Percentiles rank a stretch among this genome's conserved stretches.
These are phyloP conservation scores for Vollenhovia emeryi DNA, from an alignment of 1,140 invertebrate species.

Conservation along the genomic window DNA sequence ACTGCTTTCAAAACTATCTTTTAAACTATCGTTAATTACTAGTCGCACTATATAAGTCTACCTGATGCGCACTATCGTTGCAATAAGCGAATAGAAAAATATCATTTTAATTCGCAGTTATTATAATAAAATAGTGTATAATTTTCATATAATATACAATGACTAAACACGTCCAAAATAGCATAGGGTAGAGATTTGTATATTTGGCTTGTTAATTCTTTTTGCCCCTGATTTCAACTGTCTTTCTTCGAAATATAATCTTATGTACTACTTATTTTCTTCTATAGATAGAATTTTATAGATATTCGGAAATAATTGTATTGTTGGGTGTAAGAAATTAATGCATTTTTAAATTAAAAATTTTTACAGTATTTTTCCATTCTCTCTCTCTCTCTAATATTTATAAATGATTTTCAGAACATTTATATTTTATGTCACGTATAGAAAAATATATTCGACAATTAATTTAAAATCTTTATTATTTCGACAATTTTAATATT, in stretches of 20 bases:
- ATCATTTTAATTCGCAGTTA: constrained; percentile 21
- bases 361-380: neutral
- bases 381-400: neutral
- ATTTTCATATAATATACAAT: neutral
- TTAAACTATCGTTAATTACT: constrained; percentile 24
- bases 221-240: neutral
- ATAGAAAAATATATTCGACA: neutral
- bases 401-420: neutral
- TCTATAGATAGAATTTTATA: neutral
- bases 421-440: constrained; percentile 30
- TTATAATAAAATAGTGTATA: constrained; percentile 20
- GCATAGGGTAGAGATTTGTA: neutral
- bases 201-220: constrained; percentile 18
- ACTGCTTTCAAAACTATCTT: constrained; percentile 30
- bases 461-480: neutral
- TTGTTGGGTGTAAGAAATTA: neutral
- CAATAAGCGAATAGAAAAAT: constrained; percentile 56
- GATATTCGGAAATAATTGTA: neutral
- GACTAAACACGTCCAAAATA: neutral
- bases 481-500: neutral
- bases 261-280: neutral
- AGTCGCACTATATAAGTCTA: neutral
- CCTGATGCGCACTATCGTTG: constrained; percentile 4
- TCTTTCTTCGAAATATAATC: neutral
- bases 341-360: neutral